phyloP scores from a whole-genome alignment of 2,888 invertebrate species.

The Tinea trinotella region DNA sequence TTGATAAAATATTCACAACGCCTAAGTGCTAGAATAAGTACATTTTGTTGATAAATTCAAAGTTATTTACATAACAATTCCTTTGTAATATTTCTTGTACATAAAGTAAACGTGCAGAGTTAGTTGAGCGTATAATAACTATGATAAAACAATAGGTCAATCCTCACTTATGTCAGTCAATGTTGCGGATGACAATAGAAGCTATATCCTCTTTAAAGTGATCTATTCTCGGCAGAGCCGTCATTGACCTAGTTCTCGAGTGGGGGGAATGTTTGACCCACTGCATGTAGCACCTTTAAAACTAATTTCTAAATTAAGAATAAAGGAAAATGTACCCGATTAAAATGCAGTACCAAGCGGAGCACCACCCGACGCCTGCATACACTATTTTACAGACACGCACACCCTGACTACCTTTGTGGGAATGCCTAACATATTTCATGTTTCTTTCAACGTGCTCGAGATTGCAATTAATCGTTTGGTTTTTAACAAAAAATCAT shows the following conservation, averaged over 20 bases:
- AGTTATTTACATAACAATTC: too few species aligned
- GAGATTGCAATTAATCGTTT: too few species aligned
- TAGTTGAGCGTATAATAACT: neutral
- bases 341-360: neutral
- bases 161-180: neutral
- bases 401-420: too few species aligned
- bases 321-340: conserved; percentile 1
- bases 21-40: too few species aligned
- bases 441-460: too few species aligned
- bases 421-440: too few species aligned
- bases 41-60: too few species aligned
- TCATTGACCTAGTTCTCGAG: conserved; percentile 57
- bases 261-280: neutral
- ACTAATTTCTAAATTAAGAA: conserved; percentile 5
- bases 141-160: conserved; percentile 3
- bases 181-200: conserved; percentile 7
- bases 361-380: neutral
- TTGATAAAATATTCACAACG: too few species aligned
- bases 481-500: too few species aligned
- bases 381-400: neutral
- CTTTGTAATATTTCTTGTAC: neutral
- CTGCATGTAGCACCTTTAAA: conserved; percentile 4
- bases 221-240: conserved; percentile 56
- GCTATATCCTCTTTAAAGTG: conserved; percentile 2
- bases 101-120: neutral